Evolutionary conservation across 92 coral and sea anemone species (phyloP), one percentile per base, ranked within the genome.

Genomic region (Virgularia gustaviana): DNA sequence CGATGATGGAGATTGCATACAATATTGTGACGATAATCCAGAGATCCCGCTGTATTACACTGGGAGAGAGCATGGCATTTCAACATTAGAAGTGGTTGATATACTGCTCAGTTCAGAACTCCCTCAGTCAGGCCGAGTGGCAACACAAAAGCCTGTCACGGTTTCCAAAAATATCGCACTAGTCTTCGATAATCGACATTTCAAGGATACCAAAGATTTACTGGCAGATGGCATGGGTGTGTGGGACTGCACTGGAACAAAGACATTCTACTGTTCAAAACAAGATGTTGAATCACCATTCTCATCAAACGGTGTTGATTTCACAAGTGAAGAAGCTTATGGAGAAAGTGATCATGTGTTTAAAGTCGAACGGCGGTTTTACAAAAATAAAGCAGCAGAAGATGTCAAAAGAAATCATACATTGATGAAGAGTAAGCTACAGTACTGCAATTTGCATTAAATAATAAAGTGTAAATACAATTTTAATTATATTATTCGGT

Each of bases 231-330:
- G 72, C 28, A 31, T 65, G 57, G 56, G 29, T 35, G 57, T 22
- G 36, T 65, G 72, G 56, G 20, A 8, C 5, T 65, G 56, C 20
- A 37, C 72, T 0, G 72, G 72, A 13, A 65, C 72, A 38, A 65
- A 63, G 20, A 65, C 72, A 39, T 45, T 24, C 32, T 36, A 65
- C 56, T 39, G 52, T 13, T 43, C 49, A n/a, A 11, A 11, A 43
- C 11, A n/a, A n/a, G 49, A 43, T 43, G n/a, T n/a, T n/a, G n/a
- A n/a, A n/a, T n/a, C n/a, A n/a, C 19, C 20, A 33, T 8, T n/a
- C 19, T 13, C 41, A 30, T 39, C 19, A 27, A 33, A 65, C 5
- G 11, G 25, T 2, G 25, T 41, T 27, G 20, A 1, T 5, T 65
- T 65, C 30, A 45, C 53, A 22, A 53, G 41, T 37, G 56, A 1